Evolutionary conservation across 2,797 vertebrate species (phyloP).

Genomic region (Amblyraja radiata): DNA sequence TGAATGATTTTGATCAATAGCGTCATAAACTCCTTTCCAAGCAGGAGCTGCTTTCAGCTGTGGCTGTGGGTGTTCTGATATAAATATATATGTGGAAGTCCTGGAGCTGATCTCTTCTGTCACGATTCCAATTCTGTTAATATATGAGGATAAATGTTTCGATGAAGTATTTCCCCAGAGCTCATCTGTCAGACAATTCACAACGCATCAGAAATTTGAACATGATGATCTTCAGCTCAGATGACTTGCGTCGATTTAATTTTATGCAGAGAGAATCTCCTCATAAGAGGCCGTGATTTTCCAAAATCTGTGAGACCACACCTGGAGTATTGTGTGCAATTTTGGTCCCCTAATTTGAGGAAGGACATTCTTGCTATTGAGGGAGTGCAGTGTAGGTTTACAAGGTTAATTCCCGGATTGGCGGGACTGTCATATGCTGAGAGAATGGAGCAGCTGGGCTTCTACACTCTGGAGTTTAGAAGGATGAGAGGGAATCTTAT

Average conservation of each 20-base stretch:
- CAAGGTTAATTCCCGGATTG: too few relatives aligned
- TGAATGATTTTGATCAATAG: background rate
- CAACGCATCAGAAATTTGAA: background rate
- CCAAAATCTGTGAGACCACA: too few relatives aligned
- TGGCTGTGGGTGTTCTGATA: background rate
- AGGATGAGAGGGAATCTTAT: too few relatives aligned
- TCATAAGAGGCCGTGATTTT: too few relatives aligned
- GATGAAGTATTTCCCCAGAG: background rate
- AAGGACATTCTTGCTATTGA: too few relatives aligned
- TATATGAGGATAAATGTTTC: background rate
- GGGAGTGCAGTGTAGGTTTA: too few relatives aligned
- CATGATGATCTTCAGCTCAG: background rate
- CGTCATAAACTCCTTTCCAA: background rate
- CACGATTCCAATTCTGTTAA: background rate
- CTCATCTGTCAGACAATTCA: background rate
- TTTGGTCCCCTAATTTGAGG: too few relatives aligned
- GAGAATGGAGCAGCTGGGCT: too few relatives aligned
- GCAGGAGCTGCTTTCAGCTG: background rate
- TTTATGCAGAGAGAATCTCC: background rate
- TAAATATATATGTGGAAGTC: background rate
- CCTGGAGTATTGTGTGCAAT: too few relatives aligned
- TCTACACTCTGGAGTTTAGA: too few relatives aligned
- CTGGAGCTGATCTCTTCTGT: background rate
- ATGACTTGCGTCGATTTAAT: background rate
- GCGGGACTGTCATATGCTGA: too few relatives aligned